Evolutionary conservation across 2,113 vertebrate genomes (phyloP).

Genomic region (Oenanthe oenanthe): DNA sequence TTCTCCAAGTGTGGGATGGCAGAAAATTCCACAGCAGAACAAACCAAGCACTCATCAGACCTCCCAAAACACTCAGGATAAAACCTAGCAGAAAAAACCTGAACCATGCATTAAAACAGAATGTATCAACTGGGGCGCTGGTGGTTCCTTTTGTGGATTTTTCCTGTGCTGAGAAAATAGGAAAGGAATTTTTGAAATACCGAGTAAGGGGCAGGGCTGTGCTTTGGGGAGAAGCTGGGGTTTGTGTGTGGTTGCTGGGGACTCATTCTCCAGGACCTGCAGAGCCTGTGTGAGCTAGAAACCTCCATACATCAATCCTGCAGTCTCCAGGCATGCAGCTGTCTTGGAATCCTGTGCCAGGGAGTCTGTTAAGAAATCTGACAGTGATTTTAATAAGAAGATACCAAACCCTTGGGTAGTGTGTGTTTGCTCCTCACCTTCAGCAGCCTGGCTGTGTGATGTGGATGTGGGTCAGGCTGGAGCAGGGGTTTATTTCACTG

Average conservation of each 20-base stretch:
- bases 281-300: not conserved
- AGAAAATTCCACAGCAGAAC: conserved; percentile 5
- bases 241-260: not conserved
- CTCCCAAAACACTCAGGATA: not conserved
- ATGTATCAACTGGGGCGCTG: not conserved
- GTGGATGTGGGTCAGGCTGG: not conserved
- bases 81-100: not conserved
- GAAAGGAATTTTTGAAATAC: not conserved
- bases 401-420: not conserved
- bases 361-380: not conserved
- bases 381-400: not conserved
- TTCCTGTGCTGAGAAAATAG: not conserved
- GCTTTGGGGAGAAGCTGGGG: not conserved
- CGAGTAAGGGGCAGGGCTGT: not conserved
- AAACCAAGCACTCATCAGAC: not conserved
- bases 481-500: not conserved
- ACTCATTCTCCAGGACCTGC: not conserved
- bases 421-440: not conserved
- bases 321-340: not conserved
- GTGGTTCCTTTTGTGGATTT: not conserved
- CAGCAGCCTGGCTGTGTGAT: not conserved
- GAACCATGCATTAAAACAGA: not conserved
- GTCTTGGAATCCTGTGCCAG: not conserved
- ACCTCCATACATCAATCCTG: not conserved
- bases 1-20: not conserved